Conservation (phyloP, 2,888 invertebrate species). For the Rhopalosiphum nymphaeae region DNA sequence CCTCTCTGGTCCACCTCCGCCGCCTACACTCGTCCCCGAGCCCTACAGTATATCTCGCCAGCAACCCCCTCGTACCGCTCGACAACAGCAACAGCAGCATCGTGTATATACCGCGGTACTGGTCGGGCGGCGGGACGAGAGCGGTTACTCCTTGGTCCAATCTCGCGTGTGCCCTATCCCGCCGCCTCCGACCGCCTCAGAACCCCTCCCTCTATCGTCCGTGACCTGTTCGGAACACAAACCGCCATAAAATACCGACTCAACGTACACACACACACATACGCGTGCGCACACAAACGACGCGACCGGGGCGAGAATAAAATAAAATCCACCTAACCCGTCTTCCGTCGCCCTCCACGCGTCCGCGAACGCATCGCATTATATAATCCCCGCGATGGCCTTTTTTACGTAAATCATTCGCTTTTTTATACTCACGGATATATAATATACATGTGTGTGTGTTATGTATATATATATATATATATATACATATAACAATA, state of each 20-base stretch:
- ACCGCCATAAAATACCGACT: constrained; percentile 61
- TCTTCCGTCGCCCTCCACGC: constrained; percentile 8
- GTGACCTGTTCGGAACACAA: constrained; percentile 55
- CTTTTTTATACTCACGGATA: not conserved
- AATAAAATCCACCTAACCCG: constrained; percentile 61
- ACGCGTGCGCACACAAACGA: constrained; percentile 5
- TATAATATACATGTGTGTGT: not conserved
- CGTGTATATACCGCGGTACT: not conserved
- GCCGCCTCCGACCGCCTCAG: not conserved
- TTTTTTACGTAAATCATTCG: constrained; percentile 62
- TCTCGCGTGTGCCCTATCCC: not conserved
- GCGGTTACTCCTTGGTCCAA: constrained; percentile 55
- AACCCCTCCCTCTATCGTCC: not conserved
- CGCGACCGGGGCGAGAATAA: constrained; percentile 48
- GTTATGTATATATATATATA: not conserved
- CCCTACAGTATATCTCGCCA: not conserved
- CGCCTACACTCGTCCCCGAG: not conserved
- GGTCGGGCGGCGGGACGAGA: not conserved
- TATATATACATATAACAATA: not conserved
- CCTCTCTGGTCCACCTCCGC: not conserved
- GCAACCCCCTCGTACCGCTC: constrained; percentile 13
- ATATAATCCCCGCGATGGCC: constrained; percentile 51
- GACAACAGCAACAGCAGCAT: not conserved
- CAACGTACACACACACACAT: constrained; percentile 38
- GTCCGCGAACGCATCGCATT: not conserved